A percentile compares a stretch with the other conserved stretches of the same genome.
Evolutionary conservation across 2,113 vertebrate species (phyloP).

Genomic region (Elephantulus edwardii): DNA sequence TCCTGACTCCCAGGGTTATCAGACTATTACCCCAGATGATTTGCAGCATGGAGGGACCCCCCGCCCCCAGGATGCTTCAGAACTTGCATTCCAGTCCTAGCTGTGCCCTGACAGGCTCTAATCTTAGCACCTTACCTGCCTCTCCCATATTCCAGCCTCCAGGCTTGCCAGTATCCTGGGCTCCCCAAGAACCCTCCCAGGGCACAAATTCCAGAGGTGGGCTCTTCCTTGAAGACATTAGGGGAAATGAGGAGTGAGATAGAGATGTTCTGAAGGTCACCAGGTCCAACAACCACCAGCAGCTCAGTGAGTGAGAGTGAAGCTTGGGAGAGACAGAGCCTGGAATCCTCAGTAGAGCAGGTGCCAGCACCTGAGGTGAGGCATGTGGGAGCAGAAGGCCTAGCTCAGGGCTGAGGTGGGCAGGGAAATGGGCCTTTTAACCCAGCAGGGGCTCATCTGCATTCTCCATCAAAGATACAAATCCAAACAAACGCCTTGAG

Average conservation of each 20-base stretch:
- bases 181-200: neutral
- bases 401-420: neutral
- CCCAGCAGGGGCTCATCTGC: neutral
- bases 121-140: neutral
- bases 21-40: neutral
- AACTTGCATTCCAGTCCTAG: neutral
- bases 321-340: neutral
- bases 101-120: neutral
- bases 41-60: no score
- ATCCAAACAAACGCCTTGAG: accelerated
- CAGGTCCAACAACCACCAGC: no score
- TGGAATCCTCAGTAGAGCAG: accelerated
- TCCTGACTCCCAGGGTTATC: neutral
- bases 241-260: neutral
- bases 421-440: neutral
- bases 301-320: neutral
- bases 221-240: neutral
- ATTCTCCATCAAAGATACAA: neutral
- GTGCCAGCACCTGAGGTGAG: neutral
- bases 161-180: no score
- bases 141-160: neutral
- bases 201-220: neutral
- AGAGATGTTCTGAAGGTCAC: neutral
- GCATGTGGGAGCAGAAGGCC: neutral
- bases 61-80: accelerated